Evolutionary conservation across 2,797 vertebrate genomes (phyloP).

Genomic region (Columba guinea): DNA sequence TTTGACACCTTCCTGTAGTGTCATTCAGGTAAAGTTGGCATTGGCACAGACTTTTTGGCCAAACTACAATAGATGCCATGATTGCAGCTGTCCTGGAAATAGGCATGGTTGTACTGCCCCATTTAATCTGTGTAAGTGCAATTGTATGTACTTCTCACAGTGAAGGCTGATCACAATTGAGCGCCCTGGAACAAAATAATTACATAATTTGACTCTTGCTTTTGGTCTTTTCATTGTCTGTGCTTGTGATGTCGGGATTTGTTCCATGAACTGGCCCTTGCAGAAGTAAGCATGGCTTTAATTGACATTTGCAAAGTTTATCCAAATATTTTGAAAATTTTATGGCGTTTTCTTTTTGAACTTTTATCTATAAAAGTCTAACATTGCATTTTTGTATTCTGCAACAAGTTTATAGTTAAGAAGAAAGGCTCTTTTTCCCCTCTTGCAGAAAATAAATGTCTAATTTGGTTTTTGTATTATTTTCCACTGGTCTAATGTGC

Average conservation of each 20-base stretch:
- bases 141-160: constrained; percentile 24
- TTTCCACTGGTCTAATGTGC: neutral
- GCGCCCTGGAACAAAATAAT: constrained; percentile 24
- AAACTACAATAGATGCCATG: neutral
- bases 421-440: neutral
- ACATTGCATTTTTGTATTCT: neutral
- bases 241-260: neutral
- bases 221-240: neutral
- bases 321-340: neutral
- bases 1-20: constrained; percentile 32
- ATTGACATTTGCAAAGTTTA: neutral
- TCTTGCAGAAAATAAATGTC: neutral
- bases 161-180: constrained; percentile 16
- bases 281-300: neutral
- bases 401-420: neutral
- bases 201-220: neutral
- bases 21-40: neutral
- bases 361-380: neutral
- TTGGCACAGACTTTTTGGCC: constrained; percentile 7
- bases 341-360: neutral
- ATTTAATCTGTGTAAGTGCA: neutral
- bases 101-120: neutral
- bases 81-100: constrained; percentile 13
- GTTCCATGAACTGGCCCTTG: neutral
- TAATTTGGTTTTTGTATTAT: neutral